phyloP scores from a whole-genome alignment of 2,113 vertebrate species.

The Notothenia coriiceps region DNA sequence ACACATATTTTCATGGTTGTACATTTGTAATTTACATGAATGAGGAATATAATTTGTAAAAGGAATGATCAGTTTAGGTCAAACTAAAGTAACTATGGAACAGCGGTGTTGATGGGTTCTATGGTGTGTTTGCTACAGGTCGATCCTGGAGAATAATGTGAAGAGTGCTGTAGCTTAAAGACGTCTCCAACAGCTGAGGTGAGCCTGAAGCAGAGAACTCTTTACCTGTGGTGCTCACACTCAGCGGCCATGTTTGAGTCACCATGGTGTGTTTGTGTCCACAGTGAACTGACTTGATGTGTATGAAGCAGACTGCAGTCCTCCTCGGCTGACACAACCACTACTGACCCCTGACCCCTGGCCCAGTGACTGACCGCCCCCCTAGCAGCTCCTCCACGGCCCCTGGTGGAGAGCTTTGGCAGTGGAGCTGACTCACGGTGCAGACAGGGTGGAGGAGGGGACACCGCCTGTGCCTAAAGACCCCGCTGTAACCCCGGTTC shows the following conservation, averaged over 20 bases:
- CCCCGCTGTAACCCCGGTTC: conserved; percentile 64
- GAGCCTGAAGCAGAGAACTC: neutral
- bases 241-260: neutral
- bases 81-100: neutral
- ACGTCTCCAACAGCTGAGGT: conserved; percentile 67
- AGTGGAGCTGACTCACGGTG: conserved; percentile 21
- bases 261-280: neutral
- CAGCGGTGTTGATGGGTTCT: neutral
- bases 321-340: conserved; percentile 66
- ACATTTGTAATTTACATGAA: neutral
- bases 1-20: neutral
- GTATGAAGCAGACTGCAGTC: conserved; percentile 59
- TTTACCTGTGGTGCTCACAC: too few species aligned
- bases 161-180: conserved; percentile 68
- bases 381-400: neutral
- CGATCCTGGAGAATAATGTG: conserved; percentile 81
- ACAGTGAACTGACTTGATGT: conserved; percentile 56
- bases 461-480: conserved; percentile 79
- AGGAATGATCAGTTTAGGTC: neutral
- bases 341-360: conserved; percentile 75
- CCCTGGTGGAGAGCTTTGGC: conserved; percentile 8
- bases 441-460: conserved; percentile 30
- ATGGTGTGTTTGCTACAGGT: conserved; percentile 65
- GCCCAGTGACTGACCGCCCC: conserved; percentile 57
- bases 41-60: neutral